phyloP scores from a whole-genome alignment of 2,113 vertebrate genomes.

The Chroicocephalus ridibundus region DNA sequence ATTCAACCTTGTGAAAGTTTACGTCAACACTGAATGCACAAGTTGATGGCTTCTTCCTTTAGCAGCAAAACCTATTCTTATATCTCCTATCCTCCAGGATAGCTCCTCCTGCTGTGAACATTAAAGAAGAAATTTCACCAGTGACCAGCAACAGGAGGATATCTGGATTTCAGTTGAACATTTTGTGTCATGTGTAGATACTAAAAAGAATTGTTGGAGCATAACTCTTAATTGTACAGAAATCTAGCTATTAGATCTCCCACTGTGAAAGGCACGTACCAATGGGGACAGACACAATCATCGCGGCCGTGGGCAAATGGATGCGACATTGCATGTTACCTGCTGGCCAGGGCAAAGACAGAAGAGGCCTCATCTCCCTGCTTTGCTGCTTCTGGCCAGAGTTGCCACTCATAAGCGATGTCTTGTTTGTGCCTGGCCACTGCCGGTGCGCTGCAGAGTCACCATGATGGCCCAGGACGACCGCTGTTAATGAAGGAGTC shows the following conservation, averaged over 20 bases:
- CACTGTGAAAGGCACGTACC: conserved; percentile 25
- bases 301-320: background rate
- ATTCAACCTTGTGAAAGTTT: conserved; percentile 37
- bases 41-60: conserved; percentile 71
- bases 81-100: background rate
- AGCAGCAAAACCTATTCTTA: conserved; percentile 48
- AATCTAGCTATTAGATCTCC: background rate
- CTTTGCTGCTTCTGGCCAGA: background rate
- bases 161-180: background rate
- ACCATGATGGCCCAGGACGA: accelerated
- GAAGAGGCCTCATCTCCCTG: background rate
- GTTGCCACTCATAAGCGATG: accelerated
- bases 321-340: accelerated
- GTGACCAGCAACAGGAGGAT: background rate
- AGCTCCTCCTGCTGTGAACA: background rate
- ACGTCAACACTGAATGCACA: background rate
- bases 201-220: conserved; percentile 18
- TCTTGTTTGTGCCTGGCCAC: background rate
- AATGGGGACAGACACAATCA: conserved; percentile 9
- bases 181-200: background rate
- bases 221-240: background rate
- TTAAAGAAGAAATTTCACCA: background rate
- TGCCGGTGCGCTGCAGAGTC: background rate
- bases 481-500: background rate
- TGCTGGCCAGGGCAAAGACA: background rate